These are phyloP conservation scores for Trematocara unimaculatum DNA, from an alignment of 2,113 vertebrate genomes.

Conservation along the genomic window DNA sequence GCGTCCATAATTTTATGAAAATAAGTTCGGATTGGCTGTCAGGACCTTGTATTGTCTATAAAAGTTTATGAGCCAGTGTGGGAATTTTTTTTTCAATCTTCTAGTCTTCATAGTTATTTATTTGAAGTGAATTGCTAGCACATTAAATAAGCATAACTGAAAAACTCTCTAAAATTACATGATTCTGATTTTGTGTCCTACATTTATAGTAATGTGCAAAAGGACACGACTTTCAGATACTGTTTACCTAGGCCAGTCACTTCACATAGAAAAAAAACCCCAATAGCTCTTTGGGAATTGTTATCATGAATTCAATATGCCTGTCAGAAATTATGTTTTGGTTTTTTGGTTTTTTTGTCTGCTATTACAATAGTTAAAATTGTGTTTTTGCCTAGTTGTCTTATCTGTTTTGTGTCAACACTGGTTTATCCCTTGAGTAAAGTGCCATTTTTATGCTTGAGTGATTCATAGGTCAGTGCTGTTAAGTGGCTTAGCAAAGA, in stretches of 20 bases:
- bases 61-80: not conserved
- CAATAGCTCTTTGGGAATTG: not conserved
- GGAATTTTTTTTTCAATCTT: not conserved
- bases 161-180: not conserved
- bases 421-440: not conserved
- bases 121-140: not conserved
- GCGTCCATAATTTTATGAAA: not conserved
- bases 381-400: not conserved
- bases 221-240: not conserved
- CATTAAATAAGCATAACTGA: not conserved
- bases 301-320: not conserved
- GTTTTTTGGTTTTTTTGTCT: not conserved
- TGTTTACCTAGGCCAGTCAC: not conserved
- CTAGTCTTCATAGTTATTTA: not conserved
- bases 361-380: not conserved
- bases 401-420: not conserved
- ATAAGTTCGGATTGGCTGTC: not conserved
- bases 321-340: not conserved
- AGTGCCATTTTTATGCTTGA: not conserved
- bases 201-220: not conserved
- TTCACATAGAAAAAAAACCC: rapidly evolving
- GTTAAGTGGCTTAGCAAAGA: not conserved
- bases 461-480: not conserved
- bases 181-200: not conserved
- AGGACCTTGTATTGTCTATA: not conserved